Conservation (phyloP, 1,140 invertebrate genomes). For the Pomacea maculata region DNA sequence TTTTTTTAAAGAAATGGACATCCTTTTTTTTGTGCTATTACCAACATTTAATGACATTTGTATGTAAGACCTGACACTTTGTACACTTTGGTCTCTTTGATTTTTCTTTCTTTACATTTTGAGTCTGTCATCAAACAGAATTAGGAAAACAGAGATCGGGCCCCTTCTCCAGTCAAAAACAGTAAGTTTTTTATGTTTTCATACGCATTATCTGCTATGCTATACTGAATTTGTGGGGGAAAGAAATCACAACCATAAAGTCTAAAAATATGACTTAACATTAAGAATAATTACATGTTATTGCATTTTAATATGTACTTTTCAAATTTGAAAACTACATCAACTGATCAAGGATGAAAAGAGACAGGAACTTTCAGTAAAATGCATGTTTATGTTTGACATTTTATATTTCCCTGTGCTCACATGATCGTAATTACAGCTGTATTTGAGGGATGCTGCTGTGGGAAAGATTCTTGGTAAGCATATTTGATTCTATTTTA, state of each 20-base stretch:
- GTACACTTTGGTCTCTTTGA: not conserved
- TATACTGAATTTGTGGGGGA: not conserved
- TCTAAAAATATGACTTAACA: too few species aligned
- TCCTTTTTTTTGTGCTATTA: not conserved
- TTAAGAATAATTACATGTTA: not conserved
- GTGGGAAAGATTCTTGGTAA: constrained; percentile 86
- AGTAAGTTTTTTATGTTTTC: constrained; percentile 1
- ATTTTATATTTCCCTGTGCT: not conserved
- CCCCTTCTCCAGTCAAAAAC: constrained; percentile 10
- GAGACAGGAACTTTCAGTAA: not conserved
- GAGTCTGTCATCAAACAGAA: constrained; percentile 69
- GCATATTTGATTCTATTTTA: constrained; percentile 13
- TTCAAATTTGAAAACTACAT: not conserved
- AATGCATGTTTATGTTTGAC: not conserved
- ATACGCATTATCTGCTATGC: not conserved
- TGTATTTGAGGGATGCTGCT: not conserved
- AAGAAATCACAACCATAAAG: not conserved
- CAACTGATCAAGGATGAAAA: not conserved
- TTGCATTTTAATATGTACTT: too few species aligned
- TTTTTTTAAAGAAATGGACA: not conserved
- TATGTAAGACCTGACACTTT: constrained; percentile 6
- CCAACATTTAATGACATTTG: constrained; percentile 1
- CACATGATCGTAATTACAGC: not conserved
- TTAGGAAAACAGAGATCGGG: constrained; percentile 24
- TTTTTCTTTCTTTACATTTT: constrained; percentile 53